Evolutionary conservation across 2,797 vertebrate genomes (phyloP).

Genomic region (Macroramphosus scolopax): DNA sequence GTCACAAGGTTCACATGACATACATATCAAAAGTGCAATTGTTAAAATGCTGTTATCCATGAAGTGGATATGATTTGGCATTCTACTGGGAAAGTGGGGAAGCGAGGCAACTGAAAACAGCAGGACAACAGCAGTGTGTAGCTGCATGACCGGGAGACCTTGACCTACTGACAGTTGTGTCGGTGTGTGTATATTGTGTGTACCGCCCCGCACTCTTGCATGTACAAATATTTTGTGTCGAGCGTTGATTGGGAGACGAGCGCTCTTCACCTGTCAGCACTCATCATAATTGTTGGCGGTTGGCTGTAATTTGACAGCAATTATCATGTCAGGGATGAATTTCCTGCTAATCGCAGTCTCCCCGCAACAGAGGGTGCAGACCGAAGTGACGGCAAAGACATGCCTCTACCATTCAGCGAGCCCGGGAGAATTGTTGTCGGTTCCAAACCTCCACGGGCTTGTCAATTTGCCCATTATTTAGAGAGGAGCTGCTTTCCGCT

Average conservation of each 20-base stretch:
- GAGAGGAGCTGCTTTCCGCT: constrained; percentile 19
- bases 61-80: too few species aligned
- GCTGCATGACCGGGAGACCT: constrained; percentile 44
- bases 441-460: constrained; percentile 36
- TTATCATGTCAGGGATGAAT: constrained; percentile 56
- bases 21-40: too few species aligned
- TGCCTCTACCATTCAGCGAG: constrained; percentile 11
- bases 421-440: constrained; percentile 37
- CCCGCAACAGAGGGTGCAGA: constrained; percentile 20
- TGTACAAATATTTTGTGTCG: background rate
- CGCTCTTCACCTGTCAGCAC: constrained; percentile 55
- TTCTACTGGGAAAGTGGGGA: too few species aligned
- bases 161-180: constrained; percentile 25
- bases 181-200: too few species aligned
- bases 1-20: too few species aligned
- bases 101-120: too few species aligned
- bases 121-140: too few species aligned
- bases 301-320: constrained; percentile 71
- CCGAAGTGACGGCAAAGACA: constrained; percentile 10
- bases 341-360: constrained; percentile 47
- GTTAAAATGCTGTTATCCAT: too few species aligned
- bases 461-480: constrained; percentile 36
- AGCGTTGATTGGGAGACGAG: background rate
- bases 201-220: background rate
- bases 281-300: constrained; percentile 54